A percentile compares a stretch with the other conserved stretches of the same genome.
Evolutionary conservation across 2,888 invertebrate genomes (phyloP).

Genomic region (Clanis bilineata): DNA sequence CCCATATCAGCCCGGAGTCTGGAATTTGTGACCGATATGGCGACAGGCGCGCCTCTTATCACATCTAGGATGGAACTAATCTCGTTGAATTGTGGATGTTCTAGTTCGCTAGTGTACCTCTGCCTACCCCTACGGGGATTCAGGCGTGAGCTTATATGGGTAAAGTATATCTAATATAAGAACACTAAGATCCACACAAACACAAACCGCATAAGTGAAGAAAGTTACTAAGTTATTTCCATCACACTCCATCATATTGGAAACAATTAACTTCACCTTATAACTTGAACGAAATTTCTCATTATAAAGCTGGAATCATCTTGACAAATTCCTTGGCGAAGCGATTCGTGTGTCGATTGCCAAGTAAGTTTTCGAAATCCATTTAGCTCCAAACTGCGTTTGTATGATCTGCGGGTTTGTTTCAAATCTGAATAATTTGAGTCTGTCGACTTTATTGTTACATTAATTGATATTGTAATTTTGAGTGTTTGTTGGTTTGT

Average conservation of each 20-base stretch:
- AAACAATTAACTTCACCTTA: neutral
- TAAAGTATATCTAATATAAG: too few species aligned
- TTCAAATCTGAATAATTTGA: neutral
- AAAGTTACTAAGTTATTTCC: neutral
- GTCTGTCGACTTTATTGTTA: neutral
- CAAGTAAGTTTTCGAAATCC: constrained; percentile 5
- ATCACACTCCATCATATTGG: neutral
- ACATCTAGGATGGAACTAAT: too few species aligned
- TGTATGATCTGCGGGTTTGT: neutral
- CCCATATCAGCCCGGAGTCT: too few species aligned
- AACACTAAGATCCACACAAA: too few species aligned
- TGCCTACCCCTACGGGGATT: too few species aligned
- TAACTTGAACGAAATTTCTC: neutral
- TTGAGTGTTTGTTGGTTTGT: too few species aligned
- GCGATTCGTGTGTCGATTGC: neutral
- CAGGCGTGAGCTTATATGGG: too few species aligned
- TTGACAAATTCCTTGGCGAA: neutral
- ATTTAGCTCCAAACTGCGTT: neutral
- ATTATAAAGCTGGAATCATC: neutral
- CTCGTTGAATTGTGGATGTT: too few species aligned
- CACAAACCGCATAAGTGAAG: too few species aligned
- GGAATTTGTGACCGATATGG: too few species aligned
- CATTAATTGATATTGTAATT: neutral
- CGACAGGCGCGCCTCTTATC: too few species aligned
- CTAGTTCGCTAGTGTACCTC: too few species aligned